Base-by-base conservation (phyloP, 2,888 invertebrate species). In the Cetonia aurata region DNA sequence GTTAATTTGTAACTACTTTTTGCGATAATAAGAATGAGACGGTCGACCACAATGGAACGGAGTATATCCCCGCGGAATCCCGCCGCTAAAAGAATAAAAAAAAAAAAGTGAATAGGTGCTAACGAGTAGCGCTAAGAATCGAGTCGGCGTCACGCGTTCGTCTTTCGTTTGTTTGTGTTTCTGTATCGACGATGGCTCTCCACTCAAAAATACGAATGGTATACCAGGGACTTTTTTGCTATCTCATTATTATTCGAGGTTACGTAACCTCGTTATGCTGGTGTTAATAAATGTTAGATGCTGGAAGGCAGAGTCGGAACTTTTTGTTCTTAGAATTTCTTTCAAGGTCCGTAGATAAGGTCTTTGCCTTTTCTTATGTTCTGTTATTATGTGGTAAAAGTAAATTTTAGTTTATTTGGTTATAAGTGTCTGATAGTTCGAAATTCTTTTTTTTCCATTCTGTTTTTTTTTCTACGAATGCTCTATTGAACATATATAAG, bases 41-140 rank as follows among this genome's bases (percentile, higher is more conserved):
- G 48, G 1, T 42, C 31, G 31, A 60, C 60, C 62, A 48, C 48
- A 56, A 56, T 50, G 62, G 62, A 48, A 15, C 31, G n/a, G 31
- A 10, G 15, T 3, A 48, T 46, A 62, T 62, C 62, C 62, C 62
- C 62, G 62, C 13, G n/a, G 15, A 25, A 25, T 25, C 25, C 13
- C 3, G 48, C 15, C 10, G 31, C 4, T n/a, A n/a, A n/a, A n/a
- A n/a, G 25, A 25, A 25, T 4, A 25, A 25, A 25, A 25, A 25
- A 25, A 25, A 25, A 25, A 25, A 25, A 25, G 4, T 25, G 3
- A 25, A 4, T 4, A 25, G n/a, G 50, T 62, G 41, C 33, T 60
- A 62, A 62, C 12, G 15, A 48, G 48, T 31, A 33, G 37, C 13
- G 19, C 15, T 48, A 48, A 62, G 42, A 13, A 8, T 17, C 13